These are phyloP conservation scores for Suncus etruscus DNA, from an alignment of 2,113 vertebrate genomes.

Conservation along the genomic window DNA sequence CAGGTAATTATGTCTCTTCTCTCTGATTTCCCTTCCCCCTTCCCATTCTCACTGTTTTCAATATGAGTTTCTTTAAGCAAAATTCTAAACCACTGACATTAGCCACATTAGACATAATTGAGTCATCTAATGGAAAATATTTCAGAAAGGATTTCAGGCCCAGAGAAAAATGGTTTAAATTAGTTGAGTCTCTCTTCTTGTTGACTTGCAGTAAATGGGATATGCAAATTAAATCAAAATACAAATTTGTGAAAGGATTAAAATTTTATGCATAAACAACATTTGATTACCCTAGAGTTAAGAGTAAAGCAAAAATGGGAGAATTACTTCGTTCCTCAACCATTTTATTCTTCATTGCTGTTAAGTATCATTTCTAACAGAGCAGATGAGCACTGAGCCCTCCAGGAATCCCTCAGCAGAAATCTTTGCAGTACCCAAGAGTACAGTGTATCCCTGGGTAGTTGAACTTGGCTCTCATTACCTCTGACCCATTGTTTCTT, in stretches of 20 bases:
- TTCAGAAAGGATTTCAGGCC: slow-evolving; percentile 80
- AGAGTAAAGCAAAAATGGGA: slow-evolving; percentile 53
- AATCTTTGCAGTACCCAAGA: fast-evolving
- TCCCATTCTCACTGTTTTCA: slow-evolving; percentile 81
- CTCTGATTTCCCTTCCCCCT: slow-evolving; percentile 65
- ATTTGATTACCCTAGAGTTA: slow-evolving; percentile 86
- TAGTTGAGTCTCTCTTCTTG: slow-evolving; percentile 81
- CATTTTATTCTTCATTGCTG: background rate
- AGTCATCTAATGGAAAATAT: slow-evolving; percentile 85
- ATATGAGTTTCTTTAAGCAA: slow-evolving; percentile 84
- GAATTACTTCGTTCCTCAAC: background rate
- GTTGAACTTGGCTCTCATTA: background rate
- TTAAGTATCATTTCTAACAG: background rate
- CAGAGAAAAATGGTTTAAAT: slow-evolving; percentile 86
- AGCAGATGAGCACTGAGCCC: fast-evolving
- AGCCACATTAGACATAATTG: slow-evolving; percentile 86
- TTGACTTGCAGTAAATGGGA: slow-evolving; percentile 85
- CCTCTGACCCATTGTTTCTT: background rate
- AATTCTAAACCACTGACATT: slow-evolving; percentile 83
- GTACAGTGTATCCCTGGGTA: fast-evolving
- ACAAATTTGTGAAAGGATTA: slow-evolving; percentile 86
- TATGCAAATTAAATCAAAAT: slow-evolving; percentile 88
- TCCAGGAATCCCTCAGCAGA: fast-evolving
- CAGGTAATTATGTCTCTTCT: slow-evolving; percentile 92
- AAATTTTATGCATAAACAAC: slow-evolving; percentile 86